Base-by-base conservation (phyloP, 2,113 vertebrate genomes). In the Trichomycterus rosablanca region DNA sequence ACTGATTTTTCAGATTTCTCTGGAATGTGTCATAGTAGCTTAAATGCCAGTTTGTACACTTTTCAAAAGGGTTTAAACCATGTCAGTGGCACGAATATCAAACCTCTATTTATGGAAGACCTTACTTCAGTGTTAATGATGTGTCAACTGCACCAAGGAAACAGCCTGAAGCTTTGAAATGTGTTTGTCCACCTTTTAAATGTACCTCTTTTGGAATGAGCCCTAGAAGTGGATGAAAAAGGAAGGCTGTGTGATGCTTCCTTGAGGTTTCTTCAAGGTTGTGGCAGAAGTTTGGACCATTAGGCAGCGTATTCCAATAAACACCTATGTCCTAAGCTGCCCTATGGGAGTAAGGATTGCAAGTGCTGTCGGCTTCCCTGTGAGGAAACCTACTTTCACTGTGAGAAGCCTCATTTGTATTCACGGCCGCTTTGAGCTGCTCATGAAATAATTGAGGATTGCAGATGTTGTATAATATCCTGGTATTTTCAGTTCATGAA, bases 401-500 rank as follows among this genome's bases (percentile, higher is more conserved):
- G 46, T 48, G 40, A 34, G 16, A 63, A 49, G 59, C 35, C 62
- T 55, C 59, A 74, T 74, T 71, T 67, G 67, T 70, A 74, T 67
- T 69, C 66, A 68, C 57, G 49, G 30, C 61, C 12, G 61, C 68
- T 65, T 45, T 54, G 32, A 50, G 50, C 69, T 43, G 65, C 59
- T 74, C 50, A 67, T 66, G 64, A 56, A 54, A 68, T 73, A 72
- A 66, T 73, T 67, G 63, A 67, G 56, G 23, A 74, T 57, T 66
- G 66, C 74, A 70, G 63, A 74, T 71, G 70, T 65, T 70, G 68
- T 53, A 43, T 63, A 70, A 70, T 63, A 59, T 61, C 63, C 30
- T 56, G 42, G 52, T 71, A 63, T 70, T 66, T 65, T 37, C 40
- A 61, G 62, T 76, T 59, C 64, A 65, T 68, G 44, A 65, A 34